Percentiles rank a stretch among this genome's conserved stretches.
phyloP scores from a whole-genome alignment of 2,797 vertebrate genomes.

The Bovichtus diacanthus region DNA sequence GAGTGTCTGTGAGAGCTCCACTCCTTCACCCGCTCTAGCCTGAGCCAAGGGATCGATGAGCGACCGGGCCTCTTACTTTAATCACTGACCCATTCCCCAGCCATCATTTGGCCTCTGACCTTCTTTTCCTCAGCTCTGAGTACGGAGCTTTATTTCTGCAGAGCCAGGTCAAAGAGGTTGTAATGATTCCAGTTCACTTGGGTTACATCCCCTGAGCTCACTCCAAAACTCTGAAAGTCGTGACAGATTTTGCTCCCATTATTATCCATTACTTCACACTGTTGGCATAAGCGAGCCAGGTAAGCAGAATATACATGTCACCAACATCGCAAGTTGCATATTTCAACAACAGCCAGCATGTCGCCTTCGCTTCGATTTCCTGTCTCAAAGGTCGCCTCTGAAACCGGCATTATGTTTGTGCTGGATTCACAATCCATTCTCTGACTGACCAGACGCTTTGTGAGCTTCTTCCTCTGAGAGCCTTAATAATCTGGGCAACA shows the following conservation, averaged over 20 bases:
- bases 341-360: not conserved
- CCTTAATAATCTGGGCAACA: constrained; percentile 51
- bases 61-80: constrained; percentile 82
- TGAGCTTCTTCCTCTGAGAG: constrained; percentile 38
- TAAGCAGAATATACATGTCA: not conserved
- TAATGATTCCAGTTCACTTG: constrained; percentile 79
- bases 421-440: constrained; percentile 13
- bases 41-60: constrained; percentile 81
- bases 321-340: not conserved
- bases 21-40: constrained; percentile 49
- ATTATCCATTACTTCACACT: constrained; percentile 11
- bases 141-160: constrained; percentile 73
- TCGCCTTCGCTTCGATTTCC: not conserved
- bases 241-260: constrained; percentile 51
- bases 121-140: constrained; percentile 62
- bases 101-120: constrained; percentile 82
- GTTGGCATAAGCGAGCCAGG: constrained; percentile 7
- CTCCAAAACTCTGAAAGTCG: constrained; percentile 41
- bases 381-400: not conserved
- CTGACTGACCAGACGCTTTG: constrained; percentile 33
- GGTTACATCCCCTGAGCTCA: constrained; percentile 64
- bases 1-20: constrained; percentile 62
- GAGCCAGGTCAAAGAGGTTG: constrained; percentile 70
- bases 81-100: constrained; percentile 85
- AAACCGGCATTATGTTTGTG: not conserved